A percentile compares a stretch with the other conserved stretches of the same genome.
These are phyloP conservation scores for Chauna torquata DNA, from an alignment of 2,113 vertebrate genomes.

Conservation along the genomic window DNA sequence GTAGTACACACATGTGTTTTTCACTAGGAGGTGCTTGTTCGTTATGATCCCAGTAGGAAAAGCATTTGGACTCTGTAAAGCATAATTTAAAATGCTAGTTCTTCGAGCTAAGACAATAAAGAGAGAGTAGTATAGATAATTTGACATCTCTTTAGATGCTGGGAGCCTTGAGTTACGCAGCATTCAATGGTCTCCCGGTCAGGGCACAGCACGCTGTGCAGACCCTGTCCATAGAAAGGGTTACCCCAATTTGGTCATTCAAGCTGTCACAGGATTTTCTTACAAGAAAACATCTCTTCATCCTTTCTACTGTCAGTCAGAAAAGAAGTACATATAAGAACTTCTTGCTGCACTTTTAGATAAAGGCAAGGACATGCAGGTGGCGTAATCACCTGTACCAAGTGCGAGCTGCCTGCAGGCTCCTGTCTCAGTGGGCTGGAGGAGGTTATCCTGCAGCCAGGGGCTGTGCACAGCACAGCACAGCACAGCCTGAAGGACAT, in stretches of 20 bases:
- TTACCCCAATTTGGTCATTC: neutral
- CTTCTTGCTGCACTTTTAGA: neutral
- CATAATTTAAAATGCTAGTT: neutral
- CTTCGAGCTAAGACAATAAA: neutral
- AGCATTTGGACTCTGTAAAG: neutral
- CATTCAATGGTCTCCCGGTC: neutral
- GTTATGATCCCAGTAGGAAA: neutral
- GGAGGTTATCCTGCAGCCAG: neutral
- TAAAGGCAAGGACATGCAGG: neutral
- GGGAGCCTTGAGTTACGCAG: neutral
- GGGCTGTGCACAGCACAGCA: neutral
- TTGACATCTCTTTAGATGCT: neutral
- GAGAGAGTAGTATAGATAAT: neutral
- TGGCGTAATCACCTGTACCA: rapidly evolving
- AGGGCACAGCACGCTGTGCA: neutral
- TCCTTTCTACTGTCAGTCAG: neutral
- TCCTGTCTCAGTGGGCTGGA: neutral
- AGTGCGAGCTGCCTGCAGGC: neutral
- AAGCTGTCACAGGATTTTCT: neutral
- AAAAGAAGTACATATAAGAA: neutral
- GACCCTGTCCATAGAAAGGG: neutral
- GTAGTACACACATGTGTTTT: neutral
- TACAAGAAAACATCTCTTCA: neutral
- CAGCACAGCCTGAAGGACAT: neutral
- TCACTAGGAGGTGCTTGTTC: neutral